A percentile compares a stretch with the other conserved stretches of the same genome.
Evolutionary conservation across 1,140 invertebrate species (phyloP).

Genomic region (Aradophagus sp.): DNA sequence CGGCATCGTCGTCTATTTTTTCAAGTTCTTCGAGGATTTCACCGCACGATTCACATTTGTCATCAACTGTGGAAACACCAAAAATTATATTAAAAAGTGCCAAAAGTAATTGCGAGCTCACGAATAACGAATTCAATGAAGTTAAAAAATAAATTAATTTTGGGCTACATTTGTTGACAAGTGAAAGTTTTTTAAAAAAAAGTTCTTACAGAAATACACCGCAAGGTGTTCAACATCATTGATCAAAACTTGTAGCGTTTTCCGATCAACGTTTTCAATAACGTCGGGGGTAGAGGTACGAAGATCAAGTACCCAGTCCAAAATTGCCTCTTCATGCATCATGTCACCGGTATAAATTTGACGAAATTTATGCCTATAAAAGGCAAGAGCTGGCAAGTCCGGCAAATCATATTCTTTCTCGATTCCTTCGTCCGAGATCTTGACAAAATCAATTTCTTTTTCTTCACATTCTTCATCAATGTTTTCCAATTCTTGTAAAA

Average conservation of each 20-base stretch:
- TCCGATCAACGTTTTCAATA: slow-evolving; percentile 93
- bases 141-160: too few relatives aligned
- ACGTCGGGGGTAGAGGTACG: slow-evolving; percentile 89
- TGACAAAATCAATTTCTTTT: slow-evolving; percentile 93
- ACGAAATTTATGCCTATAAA: slow-evolving; percentile 92
- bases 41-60: slow-evolving; percentile 87
- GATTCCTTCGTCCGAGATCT: slow-evolving; percentile 92
- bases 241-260: slow-evolving; percentile 91
- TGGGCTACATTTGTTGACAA: too few relatives aligned
- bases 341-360: slow-evolving; percentile 90
- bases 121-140: too few relatives aligned
- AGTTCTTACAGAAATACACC: slow-evolving; percentile 91
- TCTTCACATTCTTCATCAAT: slow-evolving; percentile 96
- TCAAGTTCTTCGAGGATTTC: slow-evolving; percentile 91
- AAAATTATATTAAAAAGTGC: neutral
- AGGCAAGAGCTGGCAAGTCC: slow-evolving; percentile 87
- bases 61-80: slow-evolving; percentile 80
- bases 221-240: slow-evolving; percentile 93
- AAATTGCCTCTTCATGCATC: slow-evolving; percentile 92
- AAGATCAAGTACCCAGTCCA: slow-evolving; percentile 91
- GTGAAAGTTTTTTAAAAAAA: too few relatives aligned
- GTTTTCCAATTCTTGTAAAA: slow-evolving; percentile 92
- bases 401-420: slow-evolving; percentile 92
- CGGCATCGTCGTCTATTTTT: slow-evolving; percentile 95
- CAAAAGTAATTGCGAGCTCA: too few relatives aligned